A percentile compares a stretch with the other conserved stretches of the same genome.
Conservation (phyloP, 2,797 vertebrate genomes). For the Simalia tracyae region DNA sequence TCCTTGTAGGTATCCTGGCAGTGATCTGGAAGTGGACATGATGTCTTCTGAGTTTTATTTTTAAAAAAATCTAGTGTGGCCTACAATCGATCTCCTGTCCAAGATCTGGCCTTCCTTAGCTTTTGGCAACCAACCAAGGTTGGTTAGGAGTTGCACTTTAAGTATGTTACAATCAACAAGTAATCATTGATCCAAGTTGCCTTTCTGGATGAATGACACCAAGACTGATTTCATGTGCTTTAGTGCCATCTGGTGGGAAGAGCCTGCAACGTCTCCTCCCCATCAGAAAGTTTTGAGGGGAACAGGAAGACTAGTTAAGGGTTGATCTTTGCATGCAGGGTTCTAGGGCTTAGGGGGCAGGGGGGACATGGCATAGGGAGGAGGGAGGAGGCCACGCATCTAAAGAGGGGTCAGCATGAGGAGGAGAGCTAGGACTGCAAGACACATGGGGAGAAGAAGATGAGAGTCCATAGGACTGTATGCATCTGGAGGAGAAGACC, state of each 20-base stretch:
- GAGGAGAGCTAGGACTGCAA: too few relatives aligned
- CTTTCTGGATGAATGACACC: not conserved
- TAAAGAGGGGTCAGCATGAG: constrained; percentile 56
- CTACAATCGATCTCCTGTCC: too few relatives aligned
- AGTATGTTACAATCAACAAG: not conserved
- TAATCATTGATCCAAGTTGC: not conserved
- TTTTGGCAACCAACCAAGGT: too few relatives aligned
- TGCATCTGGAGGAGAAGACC: too few relatives aligned
- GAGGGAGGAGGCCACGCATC: constrained; percentile 49
- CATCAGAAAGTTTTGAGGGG: not conserved
- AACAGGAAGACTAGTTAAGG: too few relatives aligned
- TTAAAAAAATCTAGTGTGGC: too few relatives aligned
- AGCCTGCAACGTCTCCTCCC: not conserved
- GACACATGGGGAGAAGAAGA: too few relatives aligned
- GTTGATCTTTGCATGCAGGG: too few relatives aligned
- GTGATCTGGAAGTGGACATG: not conserved
- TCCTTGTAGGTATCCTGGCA: not conserved
- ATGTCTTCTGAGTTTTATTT: not conserved
- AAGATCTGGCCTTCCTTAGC: too few relatives aligned
- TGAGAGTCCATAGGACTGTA: too few relatives aligned
- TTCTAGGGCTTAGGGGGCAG: too few relatives aligned
- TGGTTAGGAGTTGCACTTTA: too few relatives aligned
- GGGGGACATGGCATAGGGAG: not conserved
- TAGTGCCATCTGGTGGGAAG: constrained; percentile 63
- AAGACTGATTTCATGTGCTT: constrained; percentile 56